phyloP scores from a whole-genome alignment of 37 sponge, comb jelly and placozoan genomes.

The Theonella swinhoei region DNA sequence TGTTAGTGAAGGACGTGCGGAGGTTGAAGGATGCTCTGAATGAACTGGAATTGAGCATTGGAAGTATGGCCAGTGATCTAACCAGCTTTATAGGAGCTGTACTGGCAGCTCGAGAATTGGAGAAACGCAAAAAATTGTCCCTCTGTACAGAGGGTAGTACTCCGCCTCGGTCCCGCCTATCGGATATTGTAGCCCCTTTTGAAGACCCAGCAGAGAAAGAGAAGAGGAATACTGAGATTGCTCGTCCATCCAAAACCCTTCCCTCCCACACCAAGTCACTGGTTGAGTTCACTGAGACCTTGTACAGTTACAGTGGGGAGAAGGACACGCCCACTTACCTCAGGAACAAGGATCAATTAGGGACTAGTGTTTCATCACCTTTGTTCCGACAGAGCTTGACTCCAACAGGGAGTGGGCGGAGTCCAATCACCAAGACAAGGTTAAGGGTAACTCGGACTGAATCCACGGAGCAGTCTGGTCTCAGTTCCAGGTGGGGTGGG shows the following conservation, averaged over 20 bases:
- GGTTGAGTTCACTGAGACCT: conserved; percentile 50
- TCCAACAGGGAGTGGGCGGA: conserved; percentile 28
- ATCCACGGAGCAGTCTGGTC: neutral
- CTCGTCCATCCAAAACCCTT: conserved; percentile 4
- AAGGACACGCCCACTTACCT: neutral
- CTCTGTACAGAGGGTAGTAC: conserved; percentile 6
- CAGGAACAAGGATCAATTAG: neutral
- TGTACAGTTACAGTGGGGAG: conserved; percentile 5
- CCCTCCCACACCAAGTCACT: conserved; percentile 1
- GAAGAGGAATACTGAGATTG: conserved; percentile 3
- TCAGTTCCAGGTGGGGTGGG: conserved; percentile 24
- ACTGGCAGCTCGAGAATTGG: conserved; percentile 26
- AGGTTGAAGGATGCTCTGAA: conserved; percentile 71
- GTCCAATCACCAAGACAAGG: conserved; percentile 63
- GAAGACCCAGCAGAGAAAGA: conserved; percentile 3
- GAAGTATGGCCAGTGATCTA: conserved; percentile 43
- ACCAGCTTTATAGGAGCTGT: conserved; percentile 34
- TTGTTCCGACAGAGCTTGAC: neutral
- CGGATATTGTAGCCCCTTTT: conserved; percentile 20
- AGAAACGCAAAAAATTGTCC: neutral
- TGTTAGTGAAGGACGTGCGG: conserved; percentile 64
- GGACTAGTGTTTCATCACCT: neutral
- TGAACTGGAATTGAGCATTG: conserved; percentile 61
- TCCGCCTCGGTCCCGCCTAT: conserved; percentile 4
- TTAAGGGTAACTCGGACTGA: conserved; percentile 33